Evolutionary conservation across 1,140 invertebrate species (phyloP).

Genomic region (Glomeris maerens): DNA sequence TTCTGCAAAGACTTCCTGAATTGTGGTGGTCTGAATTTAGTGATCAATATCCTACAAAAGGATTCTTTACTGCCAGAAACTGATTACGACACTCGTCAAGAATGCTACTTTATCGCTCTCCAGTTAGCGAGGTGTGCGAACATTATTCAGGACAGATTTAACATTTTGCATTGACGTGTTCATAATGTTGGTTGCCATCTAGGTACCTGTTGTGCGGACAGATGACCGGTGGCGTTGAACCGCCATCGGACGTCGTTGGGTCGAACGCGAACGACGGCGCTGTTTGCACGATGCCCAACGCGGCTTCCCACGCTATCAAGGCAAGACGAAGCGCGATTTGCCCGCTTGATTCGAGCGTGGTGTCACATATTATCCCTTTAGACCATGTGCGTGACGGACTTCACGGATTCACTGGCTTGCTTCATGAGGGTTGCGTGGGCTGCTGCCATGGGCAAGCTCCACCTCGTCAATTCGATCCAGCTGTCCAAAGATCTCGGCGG

Average conservation of each 20-base stretch:
- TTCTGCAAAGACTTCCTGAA: slow-evolving; percentile 37
- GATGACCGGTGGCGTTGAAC: slow-evolving; percentile 10
- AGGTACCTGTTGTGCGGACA: slow-evolving; percentile 22
- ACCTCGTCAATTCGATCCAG: slow-evolving; percentile 29
- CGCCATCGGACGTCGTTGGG: too few relatives aligned
- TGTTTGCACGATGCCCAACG: too few relatives aligned
- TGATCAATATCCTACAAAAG: slow-evolving; percentile 35
- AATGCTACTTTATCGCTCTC: slow-evolving; percentile 36
- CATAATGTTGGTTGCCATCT: slow-evolving; percentile 3
- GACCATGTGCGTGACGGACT: slow-evolving; percentile 31
- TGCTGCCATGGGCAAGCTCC: slow-evolving; percentile 36
- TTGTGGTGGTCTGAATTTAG: slow-evolving; percentile 32
- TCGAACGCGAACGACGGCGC: too few relatives aligned
- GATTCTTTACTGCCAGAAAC: slow-evolving; percentile 34
- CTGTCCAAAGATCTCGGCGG: slow-evolving; percentile 26
- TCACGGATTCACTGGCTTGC: slow-evolving; percentile 34
- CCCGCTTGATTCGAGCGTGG: too few relatives aligned
- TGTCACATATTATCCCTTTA: too few relatives aligned
- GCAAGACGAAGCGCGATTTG: slow-evolving; percentile 8
- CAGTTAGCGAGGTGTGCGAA: slow-evolving; percentile 34
- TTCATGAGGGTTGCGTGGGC: slow-evolving; percentile 38
- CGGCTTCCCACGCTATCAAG: slow-evolving; percentile 8
- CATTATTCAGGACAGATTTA: background rate
- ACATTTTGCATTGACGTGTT: too few relatives aligned
- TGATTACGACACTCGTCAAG: slow-evolving; percentile 36